These are phyloP conservation scores for Parasteatoda tepidariorum DNA, from an alignment of 1,140 invertebrate species.

Conservation along the genomic window DNA sequence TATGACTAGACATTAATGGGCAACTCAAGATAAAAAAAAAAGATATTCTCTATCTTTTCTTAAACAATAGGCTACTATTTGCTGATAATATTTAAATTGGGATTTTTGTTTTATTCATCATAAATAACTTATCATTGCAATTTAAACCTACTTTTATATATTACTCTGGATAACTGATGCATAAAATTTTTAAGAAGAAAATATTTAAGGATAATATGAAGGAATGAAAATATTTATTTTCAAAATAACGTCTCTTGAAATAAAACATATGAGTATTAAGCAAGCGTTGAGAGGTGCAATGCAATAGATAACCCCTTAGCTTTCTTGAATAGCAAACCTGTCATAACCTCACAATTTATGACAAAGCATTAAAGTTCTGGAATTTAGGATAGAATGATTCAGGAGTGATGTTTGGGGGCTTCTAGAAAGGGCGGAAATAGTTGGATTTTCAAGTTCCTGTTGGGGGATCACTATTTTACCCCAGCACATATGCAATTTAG, in stretches of 20 bases:
- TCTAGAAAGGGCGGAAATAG: slow-evolving; percentile 48
- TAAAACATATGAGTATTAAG: slow-evolving; percentile 38
- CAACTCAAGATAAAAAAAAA: too few relatives aligned
- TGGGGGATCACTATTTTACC: not conserved
- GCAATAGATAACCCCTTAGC: slow-evolving; percentile 42
- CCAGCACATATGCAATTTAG: not conserved
- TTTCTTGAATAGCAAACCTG: not conserved
- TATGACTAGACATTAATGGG: too few relatives aligned
- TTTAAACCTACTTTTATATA: too few relatives aligned
- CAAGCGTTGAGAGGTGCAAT: slow-evolving; percentile 49
- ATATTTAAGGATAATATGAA: too few relatives aligned
- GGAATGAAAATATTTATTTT: too few relatives aligned
- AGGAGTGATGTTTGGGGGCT: slow-evolving; percentile 16
- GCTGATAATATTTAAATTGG: too few relatives aligned
- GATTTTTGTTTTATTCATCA: too few relatives aligned
- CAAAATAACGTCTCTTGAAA: slow-evolving; percentile 7
- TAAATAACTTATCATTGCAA: too few relatives aligned
- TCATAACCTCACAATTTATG: slow-evolving; percentile 53
- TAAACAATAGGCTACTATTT: too few relatives aligned
- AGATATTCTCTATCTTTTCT: too few relatives aligned
- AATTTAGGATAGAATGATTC: slow-evolving; percentile 22
- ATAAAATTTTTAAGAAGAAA: too few relatives aligned
- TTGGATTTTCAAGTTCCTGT: not conserved
- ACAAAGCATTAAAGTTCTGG: slow-evolving; percentile 50
- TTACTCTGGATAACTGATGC: too few relatives aligned